Conservation (phyloP, 2,797 vertebrate genomes). For the Eulemur rubriventer region DNA sequence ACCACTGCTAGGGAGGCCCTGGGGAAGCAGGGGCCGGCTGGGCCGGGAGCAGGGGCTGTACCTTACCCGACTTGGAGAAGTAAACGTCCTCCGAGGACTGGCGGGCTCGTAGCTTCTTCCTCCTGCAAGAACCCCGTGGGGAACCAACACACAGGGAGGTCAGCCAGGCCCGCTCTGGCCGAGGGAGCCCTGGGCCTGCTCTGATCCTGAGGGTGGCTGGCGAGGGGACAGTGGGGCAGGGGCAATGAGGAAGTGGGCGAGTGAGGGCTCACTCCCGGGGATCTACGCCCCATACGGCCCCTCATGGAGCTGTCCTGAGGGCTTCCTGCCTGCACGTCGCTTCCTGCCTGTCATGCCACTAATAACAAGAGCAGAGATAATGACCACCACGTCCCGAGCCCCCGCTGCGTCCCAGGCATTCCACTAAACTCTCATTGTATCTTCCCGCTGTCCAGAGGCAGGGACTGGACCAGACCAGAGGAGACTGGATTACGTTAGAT, state of each 20-base stretch:
- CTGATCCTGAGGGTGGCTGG: background rate
- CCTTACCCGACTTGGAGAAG: slow-evolving; percentile 93
- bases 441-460: background rate
- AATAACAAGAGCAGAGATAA: background rate
- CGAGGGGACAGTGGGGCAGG: background rate
- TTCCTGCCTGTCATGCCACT: too few species aligned
- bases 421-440: accelerated
- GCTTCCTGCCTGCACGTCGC: background rate
- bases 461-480: background rate
- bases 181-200: background rate
- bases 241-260: background rate
- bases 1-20: too few species aligned
- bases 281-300: background rate
- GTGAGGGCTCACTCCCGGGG: background rate
- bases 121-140: slow-evolving; percentile 83
- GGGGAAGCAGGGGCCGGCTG: accelerated
- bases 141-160: background rate
- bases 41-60: accelerated
- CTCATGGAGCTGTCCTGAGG: background rate
- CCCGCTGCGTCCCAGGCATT: accelerated
- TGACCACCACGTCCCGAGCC: accelerated
- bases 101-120: slow-evolving; percentile 85
- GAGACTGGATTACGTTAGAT: background rate
- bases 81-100: slow-evolving; percentile 93
- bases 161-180: background rate